These are phyloP conservation scores for Aphaenogaster ashmeadi DNA, from an alignment of 1,140 invertebrate genomes.

Conservation along the genomic window DNA sequence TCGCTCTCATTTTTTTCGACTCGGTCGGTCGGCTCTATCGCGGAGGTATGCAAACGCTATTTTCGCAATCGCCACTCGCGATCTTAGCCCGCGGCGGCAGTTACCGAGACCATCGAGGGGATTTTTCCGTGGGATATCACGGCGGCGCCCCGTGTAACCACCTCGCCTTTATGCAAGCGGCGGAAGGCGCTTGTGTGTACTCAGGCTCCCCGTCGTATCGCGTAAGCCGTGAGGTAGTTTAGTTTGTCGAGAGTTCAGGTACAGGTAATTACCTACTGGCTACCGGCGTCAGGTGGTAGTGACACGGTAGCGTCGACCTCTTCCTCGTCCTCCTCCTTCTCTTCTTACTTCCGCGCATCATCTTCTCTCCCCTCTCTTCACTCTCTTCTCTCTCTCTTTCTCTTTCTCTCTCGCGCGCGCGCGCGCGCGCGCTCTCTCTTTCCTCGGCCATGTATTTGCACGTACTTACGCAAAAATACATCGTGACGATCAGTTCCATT, in stretches of 20 bases:
- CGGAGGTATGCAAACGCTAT: constrained; percentile 7
- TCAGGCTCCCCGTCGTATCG: constrained; percentile 65
- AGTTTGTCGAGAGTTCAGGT: constrained; percentile 78
- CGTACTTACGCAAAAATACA: constrained; percentile 50
- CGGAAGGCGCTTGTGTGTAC: constrained; percentile 55
- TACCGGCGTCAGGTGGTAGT: constrained; percentile 82
- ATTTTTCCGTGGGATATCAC: constrained; percentile 60
- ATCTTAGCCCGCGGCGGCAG: constrained; percentile 17
- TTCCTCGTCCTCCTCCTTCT: constrained; percentile 22
- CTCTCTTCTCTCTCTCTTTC: not conserved
- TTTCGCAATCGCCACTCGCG: constrained; percentile 36
- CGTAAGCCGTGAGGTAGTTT: constrained; percentile 69
- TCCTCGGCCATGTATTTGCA: constrained; percentile 22
- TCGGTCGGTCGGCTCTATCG: not conserved
- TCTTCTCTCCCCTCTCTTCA: constrained; percentile 4
- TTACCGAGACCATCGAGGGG: constrained; percentile 28
- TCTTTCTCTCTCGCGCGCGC: constrained; percentile 4
- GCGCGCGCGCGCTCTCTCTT: not conserved
- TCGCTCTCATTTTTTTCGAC: not conserved
- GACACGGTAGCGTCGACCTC: constrained; percentile 75
- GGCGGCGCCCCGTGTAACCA: constrained; percentile 31
- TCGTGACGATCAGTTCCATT: constrained; percentile 40
- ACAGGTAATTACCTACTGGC: constrained; percentile 83
- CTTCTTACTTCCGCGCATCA: not conserved
- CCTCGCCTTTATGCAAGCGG: constrained; percentile 40